Conservation (phyloP, 2,113 vertebrate genomes). For the Peromyscus polionotus region DNA sequence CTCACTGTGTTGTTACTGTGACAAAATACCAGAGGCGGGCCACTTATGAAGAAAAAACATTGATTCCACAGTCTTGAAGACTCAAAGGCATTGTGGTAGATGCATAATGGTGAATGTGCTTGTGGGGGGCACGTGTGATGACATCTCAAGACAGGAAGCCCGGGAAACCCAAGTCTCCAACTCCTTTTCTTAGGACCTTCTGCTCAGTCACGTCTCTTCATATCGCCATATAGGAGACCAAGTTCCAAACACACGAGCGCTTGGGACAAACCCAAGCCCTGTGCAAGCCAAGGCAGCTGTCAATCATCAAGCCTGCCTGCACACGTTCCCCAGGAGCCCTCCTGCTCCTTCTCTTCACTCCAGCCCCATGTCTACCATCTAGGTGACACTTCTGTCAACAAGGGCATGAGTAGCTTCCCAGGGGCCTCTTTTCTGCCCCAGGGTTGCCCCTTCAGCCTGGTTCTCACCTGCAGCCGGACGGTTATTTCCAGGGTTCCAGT, state of each 20-base stretch:
- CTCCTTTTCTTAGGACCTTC: background rate
- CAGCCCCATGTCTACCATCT: background rate
- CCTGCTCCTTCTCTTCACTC: background rate
- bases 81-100: background rate
- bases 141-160: background rate
- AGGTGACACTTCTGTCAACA: fast-evolving
- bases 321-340: background rate
- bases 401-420: background rate
- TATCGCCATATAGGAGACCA: background rate
- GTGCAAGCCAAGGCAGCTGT: background rate
- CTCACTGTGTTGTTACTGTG: background rate
- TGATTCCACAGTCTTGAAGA: background rate
- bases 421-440: background rate
- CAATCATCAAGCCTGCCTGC: background rate
- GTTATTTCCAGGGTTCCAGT: background rate
- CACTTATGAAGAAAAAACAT: background rate
- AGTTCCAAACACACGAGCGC: background rate
- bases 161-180: background rate
- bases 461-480: background rate
- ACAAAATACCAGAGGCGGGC: background rate
- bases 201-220: background rate
- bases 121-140: fast-evolving
- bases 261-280: too few species aligned
- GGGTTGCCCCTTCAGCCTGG: background rate
- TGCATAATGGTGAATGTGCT: background rate